These are phyloP conservation scores for Heterohyrax brucei DNA, from an alignment of 2,797 vertebrate species.

Conservation along the genomic window DNA sequence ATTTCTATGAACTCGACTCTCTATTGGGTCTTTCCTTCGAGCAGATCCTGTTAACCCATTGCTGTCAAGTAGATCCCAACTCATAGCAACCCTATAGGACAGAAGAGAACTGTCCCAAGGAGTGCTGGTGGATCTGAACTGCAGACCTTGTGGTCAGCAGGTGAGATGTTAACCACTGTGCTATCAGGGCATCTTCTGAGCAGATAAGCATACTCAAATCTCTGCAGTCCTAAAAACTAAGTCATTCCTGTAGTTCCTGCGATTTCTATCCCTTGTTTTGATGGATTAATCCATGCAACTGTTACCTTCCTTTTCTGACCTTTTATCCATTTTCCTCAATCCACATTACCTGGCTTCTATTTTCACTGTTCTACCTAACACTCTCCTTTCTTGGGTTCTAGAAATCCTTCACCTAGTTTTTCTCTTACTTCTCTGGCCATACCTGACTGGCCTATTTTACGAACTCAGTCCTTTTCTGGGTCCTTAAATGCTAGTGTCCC, in stretches of 20 bases:
- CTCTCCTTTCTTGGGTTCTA: slow-evolving; percentile 27
- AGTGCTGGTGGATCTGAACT: too few species aligned
- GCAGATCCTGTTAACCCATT: neutral
- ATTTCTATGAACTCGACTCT: neutral
- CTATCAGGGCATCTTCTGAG: neutral
- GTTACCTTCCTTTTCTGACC: slow-evolving; percentile 7
- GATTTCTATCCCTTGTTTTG: slow-evolving; percentile 25
- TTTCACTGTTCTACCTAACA: slow-evolving; percentile 4
- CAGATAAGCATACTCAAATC: slow-evolving; percentile 36
- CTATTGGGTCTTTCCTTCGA: slow-evolving; percentile 11
- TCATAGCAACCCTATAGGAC: too few species aligned
- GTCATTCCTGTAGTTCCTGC: neutral
- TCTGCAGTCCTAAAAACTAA: slow-evolving; percentile 28
- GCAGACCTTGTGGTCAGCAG: too few species aligned
- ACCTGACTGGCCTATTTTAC: neutral
- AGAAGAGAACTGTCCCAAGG: too few species aligned
- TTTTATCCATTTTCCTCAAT: slow-evolving; percentile 2
- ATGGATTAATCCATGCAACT: neutral
- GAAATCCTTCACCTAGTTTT: slow-evolving; percentile 53
- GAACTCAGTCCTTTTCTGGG: slow-evolving; percentile 6
- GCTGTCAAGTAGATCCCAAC: too few species aligned
- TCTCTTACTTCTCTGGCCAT: slow-evolving; percentile 17
- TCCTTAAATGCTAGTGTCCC: neutral
- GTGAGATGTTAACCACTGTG: too few species aligned
- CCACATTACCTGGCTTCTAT: slow-evolving; percentile 9